Evolutionary conservation across 1,140 invertebrate species (phyloP), one percentile per base, ranked within the genome.

Genomic region (Dermatophagoides farinae): DNA sequence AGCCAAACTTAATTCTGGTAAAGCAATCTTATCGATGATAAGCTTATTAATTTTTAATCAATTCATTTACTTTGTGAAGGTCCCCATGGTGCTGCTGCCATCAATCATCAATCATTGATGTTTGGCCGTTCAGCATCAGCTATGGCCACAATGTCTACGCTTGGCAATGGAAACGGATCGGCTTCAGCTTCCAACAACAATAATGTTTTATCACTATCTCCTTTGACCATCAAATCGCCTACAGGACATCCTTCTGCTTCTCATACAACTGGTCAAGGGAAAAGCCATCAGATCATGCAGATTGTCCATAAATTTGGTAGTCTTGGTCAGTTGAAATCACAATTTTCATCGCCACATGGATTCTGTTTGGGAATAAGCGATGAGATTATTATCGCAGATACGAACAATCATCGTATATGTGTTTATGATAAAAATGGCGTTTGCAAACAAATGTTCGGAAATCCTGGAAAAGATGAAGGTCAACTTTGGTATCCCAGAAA

Each of bases 401-500:
- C 91, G 0, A 91, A 93, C 71, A 95, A 95, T 72, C 89, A 95
- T 74, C 80, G 89, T 57, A 89, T 95, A 68, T 86, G 88, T 83
- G 79, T 88, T 62, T 92, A 90, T 71, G 86, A 90, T 65, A 91
- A 91, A 72, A 82, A 80, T 67, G 88, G 88, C 10, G 43, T 20
- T 44, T 60, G 85, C 67, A 88, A 87, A 68, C 86, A 86, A 67
- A 83, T 88, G 71, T 92, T 92, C 73, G 88, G 88, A 40, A 80
- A 82, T 23, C 80, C 86, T 61, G 88, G 88, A 57, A 88, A 88
- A 68, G 90, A 95, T 65, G 90, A 96, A 70, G 91, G 91, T 1
- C 88, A 95, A 68, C 73, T 96, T 50, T 96, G 89, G 88, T 95
- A 92, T 75, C 92, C 91, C 2, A 78, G 91, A 39, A 96, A 96